Base-by-base conservation (phyloP, 2,113 vertebrate genomes). In the Aspiorhynchus laticeps region DNA sequence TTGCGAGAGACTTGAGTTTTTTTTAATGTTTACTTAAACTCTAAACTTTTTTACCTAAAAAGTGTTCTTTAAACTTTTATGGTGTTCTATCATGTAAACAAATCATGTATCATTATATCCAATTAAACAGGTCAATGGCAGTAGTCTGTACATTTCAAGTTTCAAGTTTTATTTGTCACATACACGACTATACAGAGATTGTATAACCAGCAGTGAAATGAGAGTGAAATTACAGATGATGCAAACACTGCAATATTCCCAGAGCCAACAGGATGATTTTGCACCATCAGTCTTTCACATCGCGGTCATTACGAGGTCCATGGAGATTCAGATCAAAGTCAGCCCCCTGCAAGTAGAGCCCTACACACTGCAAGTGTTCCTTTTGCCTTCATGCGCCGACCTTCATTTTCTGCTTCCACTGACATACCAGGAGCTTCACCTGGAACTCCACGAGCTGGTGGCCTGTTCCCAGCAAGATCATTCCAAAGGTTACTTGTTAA, bases 401-500 rank as follows among this genome's bases (percentile, higher is more conserved):
- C 41, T 53, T 11, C 76, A 6, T 8, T 17, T 78, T 26, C 41
- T 78, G 75, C 43, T 51, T 26, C 76, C 41, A 53, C 48, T 28
- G 43, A 78, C 2, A 78, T n/a, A 31, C 41, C 59, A 63, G 28
- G 21, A 81, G 1, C 79, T 81, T 82, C 38, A 2, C 53, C 59
- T 67, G 80, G 56, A 31, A 61, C 61, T 82, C 36, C 80, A 82
- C 80, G 33, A 67, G 80, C 80, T 65, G 15, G 33, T 41, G 79
- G 53, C 26, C 51, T 61, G 79, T 81, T 63, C 56, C 56, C 79
- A 36, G 56, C 79, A 81, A 81, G 19, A 81, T 81, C 56, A 1
- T 77, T 53, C 76, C 76, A 78, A 48, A 78, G 76, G 76, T 78
- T 78, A 78, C 24, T 78, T 78, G 14, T 78, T 48, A 48, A 78